Percentiles rank a stretch among this genome's conserved stretches.
Evolutionary conservation across 2,888 invertebrate species (phyloP).

Genomic region (Psylliodes chrysocephalus): DNA sequence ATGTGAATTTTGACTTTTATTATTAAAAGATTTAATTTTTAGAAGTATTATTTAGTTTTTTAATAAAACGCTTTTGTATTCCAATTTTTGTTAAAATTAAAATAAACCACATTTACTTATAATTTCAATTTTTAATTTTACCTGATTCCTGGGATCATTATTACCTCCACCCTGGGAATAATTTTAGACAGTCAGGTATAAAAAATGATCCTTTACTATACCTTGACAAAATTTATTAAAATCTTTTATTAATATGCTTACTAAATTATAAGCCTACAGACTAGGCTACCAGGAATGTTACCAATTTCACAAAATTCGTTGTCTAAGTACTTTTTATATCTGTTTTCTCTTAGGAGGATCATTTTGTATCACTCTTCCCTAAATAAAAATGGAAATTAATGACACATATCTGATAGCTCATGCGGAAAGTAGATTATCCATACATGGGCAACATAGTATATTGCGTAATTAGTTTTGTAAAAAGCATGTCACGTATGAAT

Average conservation of each 20-base stretch:
- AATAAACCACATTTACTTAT: not conserved
- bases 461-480: too few relatives aligned
- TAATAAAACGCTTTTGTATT: not conserved
- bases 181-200: not conserved
- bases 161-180: not conserved
- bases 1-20: not conserved
- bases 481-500: too few relatives aligned
- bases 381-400: too few relatives aligned
- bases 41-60: not conserved
- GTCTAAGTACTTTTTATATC: not conserved
- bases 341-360: not conserved
- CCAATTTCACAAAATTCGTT: not conserved
- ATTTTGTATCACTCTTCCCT: not conserved
- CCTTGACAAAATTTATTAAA: not conserved
- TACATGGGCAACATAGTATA: too few relatives aligned
- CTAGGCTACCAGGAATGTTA: not conserved
- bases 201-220: not conserved
- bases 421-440: too few relatives aligned
- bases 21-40: not conserved
- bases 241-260: not conserved
- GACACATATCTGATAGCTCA: too few relatives aligned
- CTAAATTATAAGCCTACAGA: not conserved
- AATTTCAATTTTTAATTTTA: not conserved
- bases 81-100: not conserved
- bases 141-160: not conserved